These are phyloP conservation scores for Ptycholaimellus sp. DNA, from an alignment of 2,888 invertebrate species.

Conservation along the genomic window DNA sequence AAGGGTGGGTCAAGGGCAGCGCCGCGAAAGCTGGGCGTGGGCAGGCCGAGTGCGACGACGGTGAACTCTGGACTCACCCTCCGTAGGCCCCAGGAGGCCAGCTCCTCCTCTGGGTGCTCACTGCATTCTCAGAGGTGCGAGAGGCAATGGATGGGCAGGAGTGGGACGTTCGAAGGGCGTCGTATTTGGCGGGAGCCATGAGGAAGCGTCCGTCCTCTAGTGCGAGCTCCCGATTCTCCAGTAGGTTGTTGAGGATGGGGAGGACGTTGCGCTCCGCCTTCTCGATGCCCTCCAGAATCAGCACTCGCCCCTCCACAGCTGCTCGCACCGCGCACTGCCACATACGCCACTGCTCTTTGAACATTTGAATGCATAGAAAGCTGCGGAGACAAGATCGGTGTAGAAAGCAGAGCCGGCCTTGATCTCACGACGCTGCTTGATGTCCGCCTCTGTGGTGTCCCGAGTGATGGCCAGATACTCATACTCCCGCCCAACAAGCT, in stretches of 20 bases:
- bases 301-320: slow-evolving; percentile 55
- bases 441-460: slow-evolving; percentile 85
- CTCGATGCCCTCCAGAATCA: slow-evolving; percentile 81
- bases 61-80: slow-evolving; percentile 74
- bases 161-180: no score
- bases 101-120: slow-evolving; percentile 52
- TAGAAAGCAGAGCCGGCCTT: slow-evolving; percentile 60
- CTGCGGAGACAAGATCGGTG: slow-evolving; percentile 52
- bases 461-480: slow-evolving; percentile 78
- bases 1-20: slow-evolving; percentile 76
- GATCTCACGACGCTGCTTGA: slow-evolving; percentile 82
- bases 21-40: slow-evolving; percentile 61
- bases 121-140: slow-evolving; percentile 27
- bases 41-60: slow-evolving; percentile 69
- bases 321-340: slow-evolving; percentile 66
- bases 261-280: slow-evolving; percentile 84
- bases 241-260: slow-evolving; percentile 69
- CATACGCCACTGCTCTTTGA: neutral
- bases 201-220: slow-evolving; percentile 82
- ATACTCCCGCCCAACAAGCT: slow-evolving; percentile 61
- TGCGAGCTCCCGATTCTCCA: slow-evolving; percentile 93
- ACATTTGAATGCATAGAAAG: neutral
- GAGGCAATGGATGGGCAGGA: neutral
- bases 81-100: slow-evolving; percentile 62
- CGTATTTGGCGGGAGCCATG: slow-evolving; percentile 63